Conservation (phyloP, 2,797 vertebrate genomes). For the Zonotrichia albicollis region DNA sequence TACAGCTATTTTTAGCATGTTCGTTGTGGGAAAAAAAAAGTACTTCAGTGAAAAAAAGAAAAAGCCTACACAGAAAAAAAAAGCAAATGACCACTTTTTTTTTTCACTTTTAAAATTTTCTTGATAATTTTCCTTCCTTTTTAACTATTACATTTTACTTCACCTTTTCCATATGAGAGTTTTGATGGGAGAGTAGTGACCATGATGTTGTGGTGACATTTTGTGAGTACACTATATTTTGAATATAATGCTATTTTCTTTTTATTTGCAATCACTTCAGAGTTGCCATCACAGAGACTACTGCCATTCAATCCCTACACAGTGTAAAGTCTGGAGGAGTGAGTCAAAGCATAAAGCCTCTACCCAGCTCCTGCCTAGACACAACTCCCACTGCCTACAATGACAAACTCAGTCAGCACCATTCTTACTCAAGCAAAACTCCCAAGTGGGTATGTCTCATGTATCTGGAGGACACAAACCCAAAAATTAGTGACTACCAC, state of each 20-base stretch:
- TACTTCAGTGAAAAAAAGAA: no score
- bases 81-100: background rate
- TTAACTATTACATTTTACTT: background rate
- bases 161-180: background rate
- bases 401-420: background rate
- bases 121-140: background rate
- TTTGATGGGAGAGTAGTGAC: background rate
- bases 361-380: background rate
- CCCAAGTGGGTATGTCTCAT: background rate
- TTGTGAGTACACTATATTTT: background rate
- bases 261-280: background rate
- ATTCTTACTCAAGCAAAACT: constrained; percentile 56
- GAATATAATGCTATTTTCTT: background rate
- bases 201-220: background rate
- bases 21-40: background rate
- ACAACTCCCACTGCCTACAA: constrained; percentile 30
- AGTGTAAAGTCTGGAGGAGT: background rate
- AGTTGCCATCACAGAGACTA: background rate
- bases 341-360: constrained; percentile 46
- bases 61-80: background rate
- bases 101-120: background rate
- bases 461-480: background rate
- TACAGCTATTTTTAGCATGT: background rate
- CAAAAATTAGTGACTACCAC: background rate
- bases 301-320: background rate